Conservation (phyloP, 2,797 vertebrate species). For the Gallinago stenura region DNA sequence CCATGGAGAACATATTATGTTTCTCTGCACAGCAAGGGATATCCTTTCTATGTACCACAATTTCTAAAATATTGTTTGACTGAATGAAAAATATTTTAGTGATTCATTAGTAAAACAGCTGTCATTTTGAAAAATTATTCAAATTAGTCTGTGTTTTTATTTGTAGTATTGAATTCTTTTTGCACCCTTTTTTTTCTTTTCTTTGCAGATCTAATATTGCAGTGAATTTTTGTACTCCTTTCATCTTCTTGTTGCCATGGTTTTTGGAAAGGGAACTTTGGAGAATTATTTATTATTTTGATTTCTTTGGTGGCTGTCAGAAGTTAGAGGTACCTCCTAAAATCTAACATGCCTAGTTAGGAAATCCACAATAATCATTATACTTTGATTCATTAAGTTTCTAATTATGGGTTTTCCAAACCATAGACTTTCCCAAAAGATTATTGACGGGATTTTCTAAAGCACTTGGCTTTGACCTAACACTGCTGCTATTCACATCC, state of each 20-base stretch:
- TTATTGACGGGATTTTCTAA: conserved; percentile 4
- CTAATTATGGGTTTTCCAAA: not conserved
- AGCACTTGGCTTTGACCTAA: not conserved
- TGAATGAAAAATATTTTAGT: conserved; percentile 80
- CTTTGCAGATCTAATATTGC: not conserved
- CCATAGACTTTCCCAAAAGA: not conserved
- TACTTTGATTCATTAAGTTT: not conserved
- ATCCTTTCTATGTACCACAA: conserved; percentile 79
- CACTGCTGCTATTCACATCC: not conserved
- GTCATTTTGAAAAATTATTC: conserved; percentile 74
- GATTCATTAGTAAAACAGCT: conserved; percentile 75
- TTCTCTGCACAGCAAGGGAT: conserved; percentile 82
- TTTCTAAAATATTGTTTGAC: conserved; percentile 81
- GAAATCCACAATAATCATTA: not conserved
- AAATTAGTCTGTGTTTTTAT: conserved; percentile 67
- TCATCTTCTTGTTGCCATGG: not conserved
- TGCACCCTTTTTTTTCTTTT: not conserved
- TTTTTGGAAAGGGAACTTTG: not conserved
- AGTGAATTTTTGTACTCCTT: not conserved
- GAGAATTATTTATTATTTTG: not conserved
- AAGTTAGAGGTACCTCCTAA: not conserved
- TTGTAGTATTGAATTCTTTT: conserved; percentile 41
- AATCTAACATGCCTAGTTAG: not conserved
- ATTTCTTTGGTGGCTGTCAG: not conserved
- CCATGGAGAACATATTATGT: conserved; percentile 76